Conservation (phyloP, 2,797 vertebrate genomes). For the Myripristis jacobus region DNA sequence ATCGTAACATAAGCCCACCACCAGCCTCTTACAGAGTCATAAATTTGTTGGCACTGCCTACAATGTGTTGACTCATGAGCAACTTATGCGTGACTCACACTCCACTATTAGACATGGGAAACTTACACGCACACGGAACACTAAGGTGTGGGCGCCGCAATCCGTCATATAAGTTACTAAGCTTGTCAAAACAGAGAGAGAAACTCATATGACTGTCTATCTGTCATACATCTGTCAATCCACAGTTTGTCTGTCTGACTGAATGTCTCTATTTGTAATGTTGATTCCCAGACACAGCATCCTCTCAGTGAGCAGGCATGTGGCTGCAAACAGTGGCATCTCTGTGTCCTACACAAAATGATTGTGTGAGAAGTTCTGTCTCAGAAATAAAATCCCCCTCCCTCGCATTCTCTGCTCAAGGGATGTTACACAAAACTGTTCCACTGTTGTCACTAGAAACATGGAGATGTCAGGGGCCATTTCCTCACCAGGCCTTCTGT, state of each 20-base stretch:
- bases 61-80: conserved; percentile 72
- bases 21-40: conserved; percentile 65
- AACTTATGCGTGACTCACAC: conserved; percentile 67
- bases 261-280: conserved; percentile 7
- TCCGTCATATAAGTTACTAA: conserved; percentile 19
- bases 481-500: conserved; percentile 9
- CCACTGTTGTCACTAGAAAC: background rate
- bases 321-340: conserved; percentile 1
- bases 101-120: conserved; percentile 52
- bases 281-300: conserved; percentile 16
- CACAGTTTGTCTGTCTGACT: conserved; percentile 22
- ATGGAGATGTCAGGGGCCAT: background rate
- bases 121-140: conserved; percentile 33
- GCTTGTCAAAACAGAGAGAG: conserved; percentile 24
- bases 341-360: conserved; percentile 7
- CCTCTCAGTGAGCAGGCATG: conserved; percentile 2
- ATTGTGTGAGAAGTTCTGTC: conserved; percentile 20
- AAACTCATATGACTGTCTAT: conserved; percentile 23
- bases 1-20: conserved; percentile 51
- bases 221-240: conserved; percentile 17
- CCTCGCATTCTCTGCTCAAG: background rate
- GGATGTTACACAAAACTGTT: background rate
- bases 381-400: background rate
- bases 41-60: conserved; percentile 70
- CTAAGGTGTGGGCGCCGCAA: conserved; percentile 4